Conservation (phyloP, 2,113 vertebrate species). For the Lepidothrix coronata region DNA sequence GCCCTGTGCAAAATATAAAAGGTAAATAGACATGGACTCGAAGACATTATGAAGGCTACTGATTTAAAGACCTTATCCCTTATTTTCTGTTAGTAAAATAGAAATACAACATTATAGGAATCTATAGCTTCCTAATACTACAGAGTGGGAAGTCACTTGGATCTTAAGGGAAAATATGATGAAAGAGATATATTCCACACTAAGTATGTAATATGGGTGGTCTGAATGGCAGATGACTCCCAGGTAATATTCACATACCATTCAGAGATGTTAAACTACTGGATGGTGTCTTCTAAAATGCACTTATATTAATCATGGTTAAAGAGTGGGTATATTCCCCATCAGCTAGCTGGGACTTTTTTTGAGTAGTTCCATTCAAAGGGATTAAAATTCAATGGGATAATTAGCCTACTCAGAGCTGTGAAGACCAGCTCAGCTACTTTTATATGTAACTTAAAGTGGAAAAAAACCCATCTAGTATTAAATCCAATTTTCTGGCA, state of each 20-base stretch:
- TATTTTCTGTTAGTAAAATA: neutral
- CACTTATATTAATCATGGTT: neutral
- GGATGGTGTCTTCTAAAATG: neutral
- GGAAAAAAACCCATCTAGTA: accelerated
- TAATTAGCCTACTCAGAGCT: neutral
- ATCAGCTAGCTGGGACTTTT: neutral
- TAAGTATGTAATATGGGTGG: neutral
- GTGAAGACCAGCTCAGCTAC: neutral
- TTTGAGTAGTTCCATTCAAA: neutral
- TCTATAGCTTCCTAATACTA: neutral
- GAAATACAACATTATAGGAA: neutral
- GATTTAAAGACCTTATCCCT: neutral
- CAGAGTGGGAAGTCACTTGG: neutral
- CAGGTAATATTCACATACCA: neutral
- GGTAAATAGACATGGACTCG: neutral
- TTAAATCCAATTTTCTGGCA: neutral
- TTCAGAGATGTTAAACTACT: neutral
- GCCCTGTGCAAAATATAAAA: neutral
- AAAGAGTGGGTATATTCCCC: neutral
- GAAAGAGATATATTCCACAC: neutral
- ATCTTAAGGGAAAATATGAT: neutral
- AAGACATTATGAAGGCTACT: neutral
- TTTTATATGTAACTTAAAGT: neutral
- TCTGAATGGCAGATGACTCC: neutral
- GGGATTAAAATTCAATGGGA: neutral